Conservation (phyloP, 2,888 invertebrate genomes). For the Agapetus fuscipes region DNA sequence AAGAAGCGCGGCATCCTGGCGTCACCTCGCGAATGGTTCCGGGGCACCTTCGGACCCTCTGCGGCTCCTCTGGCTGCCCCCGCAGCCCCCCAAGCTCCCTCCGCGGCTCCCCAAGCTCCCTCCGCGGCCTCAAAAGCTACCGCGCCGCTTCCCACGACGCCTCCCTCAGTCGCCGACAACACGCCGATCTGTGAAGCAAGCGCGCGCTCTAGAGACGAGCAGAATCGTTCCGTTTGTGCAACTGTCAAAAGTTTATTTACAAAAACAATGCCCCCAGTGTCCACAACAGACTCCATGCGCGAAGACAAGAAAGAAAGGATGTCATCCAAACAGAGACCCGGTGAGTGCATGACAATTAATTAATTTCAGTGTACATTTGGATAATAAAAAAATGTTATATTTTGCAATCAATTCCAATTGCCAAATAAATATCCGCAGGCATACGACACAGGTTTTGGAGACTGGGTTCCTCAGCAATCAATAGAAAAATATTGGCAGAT, state of each 20-base stretch:
- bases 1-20: conserved; percentile 4
- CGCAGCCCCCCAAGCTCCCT: conserved; percentile 6
- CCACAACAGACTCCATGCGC: conserved; percentile 45
- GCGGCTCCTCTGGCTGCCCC: conserved; percentile 8
- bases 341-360: too few relatives aligned
- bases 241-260: conserved; percentile 25
- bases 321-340: conserved; percentile 9
- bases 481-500: background rate
- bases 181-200: conserved; percentile 25
- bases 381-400: too few relatives aligned
- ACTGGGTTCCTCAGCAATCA: too few relatives aligned
- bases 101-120: background rate
- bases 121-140: conserved; percentile 31
- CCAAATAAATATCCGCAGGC: too few relatives aligned
- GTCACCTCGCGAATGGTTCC: conserved; percentile 9
- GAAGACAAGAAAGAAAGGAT: conserved; percentile 43
- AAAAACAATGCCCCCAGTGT: conserved; percentile 47
- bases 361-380: too few relatives aligned
- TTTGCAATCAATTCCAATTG: too few relatives aligned
- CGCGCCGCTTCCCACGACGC: conserved; percentile 24
- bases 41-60: conserved; percentile 3
- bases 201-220: conserved; percentile 1
- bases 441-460: too few relatives aligned
- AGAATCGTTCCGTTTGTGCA: background rate
- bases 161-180: conserved; percentile 33